Evolutionary conservation across 2,888 invertebrate species (phyloP), one percentile per base, ranked within the genome.

Genomic region (Agrotis segetum): DNA sequence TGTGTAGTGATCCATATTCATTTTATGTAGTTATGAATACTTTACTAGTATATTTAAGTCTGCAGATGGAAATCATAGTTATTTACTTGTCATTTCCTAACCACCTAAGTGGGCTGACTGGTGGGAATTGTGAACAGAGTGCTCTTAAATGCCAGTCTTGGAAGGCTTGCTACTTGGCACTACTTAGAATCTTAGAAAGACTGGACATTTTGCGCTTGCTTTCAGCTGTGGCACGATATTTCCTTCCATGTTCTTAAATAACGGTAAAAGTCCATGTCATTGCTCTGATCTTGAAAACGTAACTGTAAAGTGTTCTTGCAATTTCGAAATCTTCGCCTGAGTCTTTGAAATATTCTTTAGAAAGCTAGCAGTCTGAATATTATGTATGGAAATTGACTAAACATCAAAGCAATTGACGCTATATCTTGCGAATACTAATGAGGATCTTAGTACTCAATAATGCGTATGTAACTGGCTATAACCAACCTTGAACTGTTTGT

Each of bases 351-450:
- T 53, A 29, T n/a, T 13, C 19, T 71, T 55, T 34, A 17, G 13
- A 76, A 78, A n/a, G 47, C 11, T 47, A n/a, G 19, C 24, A n/a
- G 14, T 16, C 17, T 52, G 24, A 17, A 60, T 50, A 40, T n/a
- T 47, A 50, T 76, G n/a, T 69, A 68, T 77, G 60, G 63, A 64
- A 76, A 77, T 76, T 69, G 11, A 52, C 55, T 44, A 55, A 68
- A 59, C 29, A 68, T 81, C 63, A 68, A 76, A 58, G 68, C 81
- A 59, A 67, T 75, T 63, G 81, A 52, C 21, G 29, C 55, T 29
- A 67, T 61, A 77, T 52, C 60, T 61, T 13, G 63, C 21, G 63
- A 60, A 64, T 77, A 77, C 40, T 52, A 81, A 69, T 77, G 60
- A 56, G 52, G 16, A 47, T 79, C 62, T 58, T 19, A 21, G n/a